Evolutionary conservation across 2,113 vertebrate genomes (phyloP), one percentile per base, ranked within the genome.

Genomic region (Phylloscopus trochilus): DNA sequence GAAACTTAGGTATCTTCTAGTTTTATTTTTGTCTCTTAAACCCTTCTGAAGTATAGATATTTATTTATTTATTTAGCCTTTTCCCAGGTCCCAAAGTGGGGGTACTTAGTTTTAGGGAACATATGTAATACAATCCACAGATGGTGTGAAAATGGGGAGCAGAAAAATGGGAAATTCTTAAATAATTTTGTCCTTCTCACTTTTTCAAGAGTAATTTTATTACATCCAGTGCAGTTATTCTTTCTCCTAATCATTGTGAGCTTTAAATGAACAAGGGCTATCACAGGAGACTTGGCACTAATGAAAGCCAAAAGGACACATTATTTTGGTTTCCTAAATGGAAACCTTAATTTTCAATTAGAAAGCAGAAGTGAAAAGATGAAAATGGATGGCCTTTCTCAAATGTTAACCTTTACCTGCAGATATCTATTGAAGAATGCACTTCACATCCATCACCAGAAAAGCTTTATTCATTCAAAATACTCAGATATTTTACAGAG

Each of bases 341-440:
- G 81, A 96, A 96, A 72, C 59, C 28, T 72, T 95, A 19, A 69
- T 85, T 96, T 96, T 90, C 63, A 87, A 79, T 83, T 92, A 97
- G 41, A 80, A 94, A 79, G 59, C 13, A 95, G 73, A 89, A 96
- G 39, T 43, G 74, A 80, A 78, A 90, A 91, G 39, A 92, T 91
- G 52, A 89, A 94, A 90, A 93, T 39, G 60, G 58, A 92, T 89
- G 58, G 69, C 72, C 53, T 89, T 60, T 86, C 74, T 83, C 78
- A 87, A 73, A 67, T 87, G 53, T 70, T 95, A 94, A 81, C 67
- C 49, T 93, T 93, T 90, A 95, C 58, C 41, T 93, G 74, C 31
- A 92, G 49, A 62, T 89, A 91, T 31, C 49, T 95, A 27, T 69
- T 92, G 67, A 95, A 83, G 64, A 86, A 91, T 1, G 6, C 30